Conservation (phyloP, 2,888 invertebrate genomes). For the Hoplodrina ambigua region DNA sequence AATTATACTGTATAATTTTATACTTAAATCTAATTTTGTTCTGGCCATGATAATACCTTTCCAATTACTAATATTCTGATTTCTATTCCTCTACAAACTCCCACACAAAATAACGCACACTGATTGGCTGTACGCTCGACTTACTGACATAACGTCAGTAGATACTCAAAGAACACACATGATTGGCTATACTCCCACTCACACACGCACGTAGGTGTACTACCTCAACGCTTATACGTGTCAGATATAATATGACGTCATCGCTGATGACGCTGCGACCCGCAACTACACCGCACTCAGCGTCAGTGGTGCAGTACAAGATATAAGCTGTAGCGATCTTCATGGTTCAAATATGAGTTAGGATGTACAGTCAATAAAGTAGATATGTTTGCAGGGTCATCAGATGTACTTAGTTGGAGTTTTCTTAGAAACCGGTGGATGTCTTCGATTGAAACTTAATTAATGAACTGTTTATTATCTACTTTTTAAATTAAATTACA, state of each 20-base stretch:
- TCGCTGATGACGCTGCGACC: slow-evolving; percentile 30
- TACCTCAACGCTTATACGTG: slow-evolving; percentile 19
- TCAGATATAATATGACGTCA: slow-evolving; percentile 48
- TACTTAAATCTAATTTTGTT: background rate
- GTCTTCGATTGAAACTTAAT: too few species aligned
- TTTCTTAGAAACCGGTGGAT: too few species aligned
- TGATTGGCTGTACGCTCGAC: background rate
- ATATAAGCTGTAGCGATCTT: slow-evolving; percentile 9
- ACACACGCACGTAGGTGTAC: background rate
- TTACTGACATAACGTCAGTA: background rate
- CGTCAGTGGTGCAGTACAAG: slow-evolving; percentile 20
- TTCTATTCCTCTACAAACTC: background rate
- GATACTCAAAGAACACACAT: too few species aligned
- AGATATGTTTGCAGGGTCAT: too few species aligned
- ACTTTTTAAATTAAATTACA: too few species aligned
- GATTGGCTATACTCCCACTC: background rate
- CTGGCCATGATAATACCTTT: background rate
- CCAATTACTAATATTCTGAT: background rate
- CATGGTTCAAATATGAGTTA: too few species aligned
- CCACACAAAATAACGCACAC: background rate
- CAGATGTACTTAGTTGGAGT: too few species aligned
- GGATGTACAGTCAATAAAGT: too few species aligned
- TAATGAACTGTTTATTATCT: too few species aligned
- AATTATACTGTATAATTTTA: too few species aligned
- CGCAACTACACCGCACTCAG: slow-evolving; percentile 25